A percentile compares a stretch with the other conserved stretches of the same genome.
These are phyloP conservation scores for Gastracanthus pulcherrimus DNA, from an alignment of 2,888 invertebrate genomes.

Conservation along the genomic window DNA sequence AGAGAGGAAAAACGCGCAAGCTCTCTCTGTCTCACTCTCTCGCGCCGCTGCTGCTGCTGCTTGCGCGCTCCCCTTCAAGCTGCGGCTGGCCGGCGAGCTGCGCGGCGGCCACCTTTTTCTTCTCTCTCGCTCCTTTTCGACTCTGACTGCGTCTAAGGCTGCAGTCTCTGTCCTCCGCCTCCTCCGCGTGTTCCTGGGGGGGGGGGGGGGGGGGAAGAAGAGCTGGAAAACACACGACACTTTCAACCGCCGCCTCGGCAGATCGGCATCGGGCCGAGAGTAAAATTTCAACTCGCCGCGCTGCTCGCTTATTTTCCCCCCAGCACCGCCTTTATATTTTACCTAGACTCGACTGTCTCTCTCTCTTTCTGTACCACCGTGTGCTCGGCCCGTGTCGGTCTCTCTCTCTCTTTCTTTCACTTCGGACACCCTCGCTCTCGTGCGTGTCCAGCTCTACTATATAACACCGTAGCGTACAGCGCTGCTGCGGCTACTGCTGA, in stretches of 20 bases:
- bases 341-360: background rate
- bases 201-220: background rate
- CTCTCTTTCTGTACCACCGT: background rate
- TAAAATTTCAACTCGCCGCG: constrained; percentile 7
- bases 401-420: background rate
- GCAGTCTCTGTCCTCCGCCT: background rate
- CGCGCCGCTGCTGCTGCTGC: constrained; percentile 42
- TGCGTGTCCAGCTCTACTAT: background rate
- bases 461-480: background rate
- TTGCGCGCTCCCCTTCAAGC: constrained; percentile 32
- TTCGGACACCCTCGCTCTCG: no score
- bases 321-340: background rate
- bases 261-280: constrained; percentile 33
- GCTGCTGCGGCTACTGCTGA: background rate
- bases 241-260: constrained; percentile 34
- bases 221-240: constrained; percentile 34
- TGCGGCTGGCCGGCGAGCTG: constrained; percentile 43
- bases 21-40: constrained; percentile 54
- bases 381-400: background rate
- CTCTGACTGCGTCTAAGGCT: background rate
- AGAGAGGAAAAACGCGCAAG: constrained; percentile 47
- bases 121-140: constrained; percentile 17
- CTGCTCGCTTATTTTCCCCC: background rate
- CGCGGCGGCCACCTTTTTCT: constrained; percentile 40
- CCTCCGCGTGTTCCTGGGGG: constrained; percentile 11